A percentile compares a stretch with the other conserved stretches of the same genome.
Conservation (phyloP, 2,113 vertebrate species). For the Gambusia holbrooki region DNA sequence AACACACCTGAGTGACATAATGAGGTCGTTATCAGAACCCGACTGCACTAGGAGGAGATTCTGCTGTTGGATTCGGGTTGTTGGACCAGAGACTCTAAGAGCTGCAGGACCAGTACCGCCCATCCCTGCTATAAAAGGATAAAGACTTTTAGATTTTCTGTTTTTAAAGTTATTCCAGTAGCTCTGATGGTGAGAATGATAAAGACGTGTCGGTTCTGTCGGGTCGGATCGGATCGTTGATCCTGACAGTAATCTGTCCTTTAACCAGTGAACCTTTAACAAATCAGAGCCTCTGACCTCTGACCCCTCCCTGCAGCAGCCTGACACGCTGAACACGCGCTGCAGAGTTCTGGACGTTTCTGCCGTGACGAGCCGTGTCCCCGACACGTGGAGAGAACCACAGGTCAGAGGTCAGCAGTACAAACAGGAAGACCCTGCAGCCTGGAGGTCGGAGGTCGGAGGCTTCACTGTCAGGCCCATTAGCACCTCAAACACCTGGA, state of each 20-base stretch:
- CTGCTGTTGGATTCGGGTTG: too few species aligned
- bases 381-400: constrained; percentile 72
- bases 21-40: too few species aligned
- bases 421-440: constrained; percentile 67
- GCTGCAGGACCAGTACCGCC: too few species aligned
- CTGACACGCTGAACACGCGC: constrained; percentile 25
- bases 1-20: too few species aligned
- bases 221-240: neutral
- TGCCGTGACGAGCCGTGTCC: constrained; percentile 64
- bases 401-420: constrained; percentile 61
- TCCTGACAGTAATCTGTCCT: neutral
- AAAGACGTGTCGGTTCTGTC: neutral
- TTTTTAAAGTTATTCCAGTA: too few species aligned
- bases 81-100: too few species aligned
- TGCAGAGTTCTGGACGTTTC: constrained; percentile 35
- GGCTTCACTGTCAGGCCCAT: constrained; percentile 47
- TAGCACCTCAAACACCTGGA: constrained; percentile 32
- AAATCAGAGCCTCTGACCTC: constrained; percentile 29
- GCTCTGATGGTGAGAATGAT: neutral
- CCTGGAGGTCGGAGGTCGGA: constrained; percentile 13
- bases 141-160: too few species aligned
- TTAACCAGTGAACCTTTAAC: neutral
- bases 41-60: too few species aligned
- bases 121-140: too few species aligned
- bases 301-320: constrained; percentile 37